These are phyloP conservation scores for Molanna angustata DNA, from an alignment of 2,888 invertebrate species.

Conservation along the genomic window DNA sequence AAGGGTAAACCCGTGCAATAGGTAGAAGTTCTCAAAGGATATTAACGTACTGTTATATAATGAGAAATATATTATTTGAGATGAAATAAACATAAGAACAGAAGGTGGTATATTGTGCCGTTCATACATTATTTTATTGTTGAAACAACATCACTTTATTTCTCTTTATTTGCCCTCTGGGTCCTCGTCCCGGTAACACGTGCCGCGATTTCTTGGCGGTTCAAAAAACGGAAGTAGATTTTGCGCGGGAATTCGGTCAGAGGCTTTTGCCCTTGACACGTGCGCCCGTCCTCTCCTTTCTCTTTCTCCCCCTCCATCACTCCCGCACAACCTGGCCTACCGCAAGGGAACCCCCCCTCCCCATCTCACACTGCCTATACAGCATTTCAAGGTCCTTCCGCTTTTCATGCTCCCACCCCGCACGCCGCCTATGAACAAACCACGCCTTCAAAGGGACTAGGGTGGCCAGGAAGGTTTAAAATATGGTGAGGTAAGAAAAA, in stretches of 20 bases:
- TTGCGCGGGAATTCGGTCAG: conserved; percentile 10
- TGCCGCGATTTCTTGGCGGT: background rate
- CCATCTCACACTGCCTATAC: conserved; percentile 34
- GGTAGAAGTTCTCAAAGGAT: too few relatives aligned
- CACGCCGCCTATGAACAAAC: too few relatives aligned
- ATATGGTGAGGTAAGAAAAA: background rate
- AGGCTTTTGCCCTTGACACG: conserved; percentile 15
- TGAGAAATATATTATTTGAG: too few relatives aligned
- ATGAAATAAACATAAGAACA: too few relatives aligned
- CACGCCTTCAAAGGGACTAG: background rate
- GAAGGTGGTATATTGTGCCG: too few relatives aligned
- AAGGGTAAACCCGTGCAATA: too few relatives aligned
- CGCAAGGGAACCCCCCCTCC: conserved; percentile 31
- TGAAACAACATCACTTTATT: too few relatives aligned
- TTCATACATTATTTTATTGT: too few relatives aligned
- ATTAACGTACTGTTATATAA: too few relatives aligned
- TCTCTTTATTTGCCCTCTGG: too few relatives aligned
- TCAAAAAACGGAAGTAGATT: background rate
- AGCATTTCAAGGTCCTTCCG: conserved; percentile 13
- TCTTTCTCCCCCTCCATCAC: conserved; percentile 35
- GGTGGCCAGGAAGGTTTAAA: background rate
- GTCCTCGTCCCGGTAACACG: too few relatives aligned
- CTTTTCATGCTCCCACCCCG: background rate
- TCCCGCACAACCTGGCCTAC: conserved; percentile 5
- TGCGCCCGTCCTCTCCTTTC: conserved; percentile 51